Percentiles rank a stretch among this genome's conserved stretches.
Conservation (phyloP, 1,140 invertebrate genomes). For the Drosophila trapezifrons region DNA sequence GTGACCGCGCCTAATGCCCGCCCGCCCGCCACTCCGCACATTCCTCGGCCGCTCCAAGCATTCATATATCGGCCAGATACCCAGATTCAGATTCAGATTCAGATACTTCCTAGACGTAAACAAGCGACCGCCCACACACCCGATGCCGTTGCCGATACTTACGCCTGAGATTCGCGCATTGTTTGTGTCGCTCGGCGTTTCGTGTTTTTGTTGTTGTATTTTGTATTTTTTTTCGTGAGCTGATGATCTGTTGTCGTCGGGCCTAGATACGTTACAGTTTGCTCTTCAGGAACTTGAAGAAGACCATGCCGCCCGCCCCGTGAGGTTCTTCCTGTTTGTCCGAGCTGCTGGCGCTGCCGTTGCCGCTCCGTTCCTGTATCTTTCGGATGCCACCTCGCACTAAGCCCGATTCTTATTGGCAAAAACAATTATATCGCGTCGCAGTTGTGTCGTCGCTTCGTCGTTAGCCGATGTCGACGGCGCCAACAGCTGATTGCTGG, state of each 20-base stretch:
- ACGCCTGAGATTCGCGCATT: slow-evolving; percentile 64
- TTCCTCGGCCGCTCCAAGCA: no score
- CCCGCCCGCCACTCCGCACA: background rate
- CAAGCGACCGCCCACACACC: slow-evolving; percentile 21
- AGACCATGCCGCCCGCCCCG: slow-evolving; percentile 30
- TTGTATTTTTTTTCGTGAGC: slow-evolving; percentile 7
- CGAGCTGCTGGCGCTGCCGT: slow-evolving; percentile 22
- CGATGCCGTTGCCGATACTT: slow-evolving; percentile 46
- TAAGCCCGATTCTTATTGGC: slow-evolving; percentile 70
- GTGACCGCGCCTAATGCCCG: slow-evolving; percentile 33
- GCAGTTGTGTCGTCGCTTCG: slow-evolving; percentile 31
- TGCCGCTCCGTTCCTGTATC: slow-evolving; percentile 43
- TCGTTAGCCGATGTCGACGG: background rate
- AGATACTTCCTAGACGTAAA: slow-evolving; percentile 51
- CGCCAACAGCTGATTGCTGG: slow-evolving; percentile 43
- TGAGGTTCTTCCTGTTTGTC: slow-evolving; percentile 6
- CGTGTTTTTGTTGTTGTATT: background rate
- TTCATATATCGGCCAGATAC: slow-evolving; percentile 18
- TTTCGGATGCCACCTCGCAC: slow-evolving; percentile 51
- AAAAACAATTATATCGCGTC: slow-evolving; percentile 53
- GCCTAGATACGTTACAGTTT: slow-evolving; percentile 66
- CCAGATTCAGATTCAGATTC: slow-evolving; percentile 1
- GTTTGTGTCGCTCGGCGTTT: slow-evolving; percentile 28
- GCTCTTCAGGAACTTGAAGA: slow-evolving; percentile 48
- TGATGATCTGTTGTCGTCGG: slow-evolving; percentile 12